These are phyloP conservation scores for Bombus impatiens DNA, from an alignment of 1,140 invertebrate species.

Conservation along the genomic window DNA sequence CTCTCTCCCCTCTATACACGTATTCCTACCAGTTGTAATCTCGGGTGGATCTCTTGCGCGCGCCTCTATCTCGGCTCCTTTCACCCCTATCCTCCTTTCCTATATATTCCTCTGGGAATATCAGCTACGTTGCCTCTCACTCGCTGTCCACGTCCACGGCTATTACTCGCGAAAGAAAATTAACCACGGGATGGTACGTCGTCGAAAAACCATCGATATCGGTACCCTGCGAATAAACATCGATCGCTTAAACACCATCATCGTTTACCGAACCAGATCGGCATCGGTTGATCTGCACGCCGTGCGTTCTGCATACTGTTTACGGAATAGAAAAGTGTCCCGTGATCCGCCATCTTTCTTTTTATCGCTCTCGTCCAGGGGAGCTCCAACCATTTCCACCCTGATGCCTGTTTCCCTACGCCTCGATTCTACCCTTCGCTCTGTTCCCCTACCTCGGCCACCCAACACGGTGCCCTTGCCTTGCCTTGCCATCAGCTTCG, in stretches of 20 bases:
- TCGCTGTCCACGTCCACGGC: too few species aligned
- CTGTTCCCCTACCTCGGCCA: slow-evolving; percentile 31
- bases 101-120: slow-evolving; percentile 4
- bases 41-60: slow-evolving; percentile 38
- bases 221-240: neutral
- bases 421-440: slow-evolving; percentile 16
- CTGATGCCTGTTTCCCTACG: slow-evolving; percentile 26
- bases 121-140: neutral
- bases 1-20: slow-evolving; percentile 17
- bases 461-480: slow-evolving; percentile 19
- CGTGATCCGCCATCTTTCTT: slow-evolving; percentile 75
- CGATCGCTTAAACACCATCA: neutral
- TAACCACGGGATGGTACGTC: too few species aligned
- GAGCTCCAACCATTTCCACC: slow-evolving; percentile 68
- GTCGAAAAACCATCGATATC: neutral
- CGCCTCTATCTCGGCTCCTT: neutral
- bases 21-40: slow-evolving; percentile 27
- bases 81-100: neutral
- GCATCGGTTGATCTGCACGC: neutral
- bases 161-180: neutral
- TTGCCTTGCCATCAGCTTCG: slow-evolving; percentile 6
- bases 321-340: slow-evolving; percentile 44
- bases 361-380: slow-evolving; percentile 73
- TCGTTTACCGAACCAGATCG: neutral
- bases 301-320: neutral